phyloP scores from a whole-genome alignment of 2,797 vertebrate genomes.

The Gorsachius magnificus region DNA sequence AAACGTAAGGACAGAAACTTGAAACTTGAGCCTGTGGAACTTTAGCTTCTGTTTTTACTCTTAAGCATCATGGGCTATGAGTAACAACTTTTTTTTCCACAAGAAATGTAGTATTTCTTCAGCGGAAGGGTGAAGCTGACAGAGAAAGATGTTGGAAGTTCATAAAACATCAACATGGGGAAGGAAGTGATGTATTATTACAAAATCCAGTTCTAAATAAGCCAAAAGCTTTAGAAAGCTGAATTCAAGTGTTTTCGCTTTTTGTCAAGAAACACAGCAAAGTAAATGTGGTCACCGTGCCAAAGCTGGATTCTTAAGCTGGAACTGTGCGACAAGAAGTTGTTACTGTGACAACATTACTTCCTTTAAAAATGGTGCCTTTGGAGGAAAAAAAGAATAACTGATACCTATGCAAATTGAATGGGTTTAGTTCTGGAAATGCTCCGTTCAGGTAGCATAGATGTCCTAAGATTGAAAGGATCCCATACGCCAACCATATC shows the following conservation, averaged over 20 bases:
- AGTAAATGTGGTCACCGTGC: fast-evolving
- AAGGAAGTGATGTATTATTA: not conserved
- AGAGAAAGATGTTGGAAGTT: not conserved
- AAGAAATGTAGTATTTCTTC: not conserved
- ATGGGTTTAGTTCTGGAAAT: not conserved
- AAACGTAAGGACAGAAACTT: not conserved
- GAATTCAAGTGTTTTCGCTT: not conserved
- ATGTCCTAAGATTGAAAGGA: not conserved
- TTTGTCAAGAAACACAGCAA: not conserved
- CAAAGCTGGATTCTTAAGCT: not conserved
- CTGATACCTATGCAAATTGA: not conserved
- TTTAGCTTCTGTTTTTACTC: not conserved
- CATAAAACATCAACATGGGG: not conserved
- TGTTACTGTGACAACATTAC: not conserved
- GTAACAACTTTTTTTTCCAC: not conserved
- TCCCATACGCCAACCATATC: not conserved
- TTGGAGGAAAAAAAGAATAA: not conserved
- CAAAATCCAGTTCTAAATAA: not conserved
- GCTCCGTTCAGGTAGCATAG: not conserved
- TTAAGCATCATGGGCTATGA: not conserved
- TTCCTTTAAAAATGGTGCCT: not conserved
- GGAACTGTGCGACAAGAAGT: not conserved
- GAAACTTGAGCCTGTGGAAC: conserved; percentile 3
- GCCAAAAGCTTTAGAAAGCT: not conserved
- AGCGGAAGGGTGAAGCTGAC: not conserved